Evolutionary conservation across 2,113 vertebrate genomes (phyloP), one percentile per base, ranked within the genome.

Genomic region (Etheostoma spectabile): DNA sequence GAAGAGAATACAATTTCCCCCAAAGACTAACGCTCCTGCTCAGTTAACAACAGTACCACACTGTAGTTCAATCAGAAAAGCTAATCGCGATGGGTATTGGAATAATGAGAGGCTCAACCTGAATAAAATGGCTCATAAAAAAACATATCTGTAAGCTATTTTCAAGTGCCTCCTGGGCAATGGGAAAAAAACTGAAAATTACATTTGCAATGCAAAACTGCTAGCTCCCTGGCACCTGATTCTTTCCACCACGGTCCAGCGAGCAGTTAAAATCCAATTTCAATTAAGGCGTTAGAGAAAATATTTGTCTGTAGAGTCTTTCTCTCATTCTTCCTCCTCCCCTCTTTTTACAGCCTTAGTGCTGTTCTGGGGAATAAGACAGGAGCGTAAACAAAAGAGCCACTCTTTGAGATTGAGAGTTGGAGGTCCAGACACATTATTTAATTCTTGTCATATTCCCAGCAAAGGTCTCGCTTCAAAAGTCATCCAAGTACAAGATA

Each of bases 191-290:
- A 60, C 42, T 35, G 70, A 88, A 90, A 91, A 94, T 94, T 90
- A 93, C 93, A 94, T 95, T 94, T 92, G 92, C 92, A 94, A 89
- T 94, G 93, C 93, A 92, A 91, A 93, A 90, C 52, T 21, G 3
- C 74, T 73, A n/a, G 53, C 69, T 86, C 53, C 51, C 74, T 59
- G 55, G 70, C 80, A 85, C 75, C 79, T 72, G 84, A 82, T 85
- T 87, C 84, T 62, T 71, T 67, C 82, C 79, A 77, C 87, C 30
- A 64, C 38, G 72, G 79, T 84, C 80, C 80, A 88, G 77, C 13
- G 27, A 91, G 84, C 90, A 90, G 84, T 93, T 91, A 84, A 92
- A 93, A 90, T 92, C 90, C 89, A 88, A 93, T 93, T 93, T 91
- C 72, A 92, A 92, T 93, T 94, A 91, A 86, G 71, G 79, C 24